Evolutionary conservation across 2,113 vertebrate genomes (phyloP).

Genomic region (Serinus canaria): DNA sequence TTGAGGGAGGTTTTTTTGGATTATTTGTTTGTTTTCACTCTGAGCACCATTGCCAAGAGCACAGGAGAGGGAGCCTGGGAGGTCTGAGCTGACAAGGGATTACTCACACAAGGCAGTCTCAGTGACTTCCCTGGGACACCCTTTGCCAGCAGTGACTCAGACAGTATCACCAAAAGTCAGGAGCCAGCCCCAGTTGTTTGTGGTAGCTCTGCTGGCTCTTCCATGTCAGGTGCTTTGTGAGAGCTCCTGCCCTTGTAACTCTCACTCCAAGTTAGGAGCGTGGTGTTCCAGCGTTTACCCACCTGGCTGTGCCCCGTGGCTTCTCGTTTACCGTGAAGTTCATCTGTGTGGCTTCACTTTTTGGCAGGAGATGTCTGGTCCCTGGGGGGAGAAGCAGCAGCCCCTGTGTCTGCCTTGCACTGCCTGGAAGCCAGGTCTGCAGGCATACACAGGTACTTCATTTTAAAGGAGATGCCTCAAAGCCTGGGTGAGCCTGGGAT

Average conservation of each 20-base stretch:
- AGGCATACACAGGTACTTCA: accelerated
- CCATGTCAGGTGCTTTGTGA: neutral
- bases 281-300: neutral
- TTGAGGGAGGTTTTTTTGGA: neutral
- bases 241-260: neutral
- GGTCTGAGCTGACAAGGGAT: neutral
- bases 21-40: constrained; percentile 36
- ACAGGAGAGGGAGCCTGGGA: constrained; percentile 7
- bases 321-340: neutral
- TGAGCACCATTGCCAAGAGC: constrained; percentile 13
- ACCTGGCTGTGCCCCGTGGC: neutral
- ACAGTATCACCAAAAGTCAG: neutral
- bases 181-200: neutral
- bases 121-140: neutral
- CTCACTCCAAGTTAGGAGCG: neutral
- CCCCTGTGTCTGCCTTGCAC: neutral
- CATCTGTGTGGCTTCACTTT: neutral
- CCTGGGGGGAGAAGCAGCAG: neutral
- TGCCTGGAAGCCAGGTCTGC: neutral
- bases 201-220: neutral
- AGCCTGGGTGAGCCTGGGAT: neutral
- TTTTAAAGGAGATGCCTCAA: neutral
- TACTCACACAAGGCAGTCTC: neutral
- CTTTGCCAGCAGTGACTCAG: neutral
- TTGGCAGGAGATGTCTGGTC: neutral